Conservation (phyloP, 2,113 vertebrate species). For the Stegostoma tigrinum region DNA sequence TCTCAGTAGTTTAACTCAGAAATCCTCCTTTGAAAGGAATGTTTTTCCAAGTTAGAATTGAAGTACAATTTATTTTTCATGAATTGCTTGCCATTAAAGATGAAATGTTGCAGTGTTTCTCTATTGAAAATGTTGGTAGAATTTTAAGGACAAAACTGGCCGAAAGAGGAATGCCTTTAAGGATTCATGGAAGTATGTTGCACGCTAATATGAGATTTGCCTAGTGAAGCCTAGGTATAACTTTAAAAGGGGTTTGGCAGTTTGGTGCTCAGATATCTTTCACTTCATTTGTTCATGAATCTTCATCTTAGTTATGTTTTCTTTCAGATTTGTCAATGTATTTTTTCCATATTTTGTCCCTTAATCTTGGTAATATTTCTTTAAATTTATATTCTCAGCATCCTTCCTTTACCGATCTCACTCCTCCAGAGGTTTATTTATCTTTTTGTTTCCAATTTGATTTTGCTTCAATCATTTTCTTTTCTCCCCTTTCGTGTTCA, state of each 20-base stretch:
- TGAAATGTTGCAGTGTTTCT: not conserved
- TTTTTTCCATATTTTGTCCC: not conserved
- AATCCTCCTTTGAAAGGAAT: not conserved
- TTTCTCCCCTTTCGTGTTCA: constrained; percentile 7
- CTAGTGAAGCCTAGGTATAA: not conserved
- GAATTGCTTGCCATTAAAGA: not conserved
- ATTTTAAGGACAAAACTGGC: not conserved
- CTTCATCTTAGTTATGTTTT: not conserved
- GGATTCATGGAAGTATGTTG: not conserved
- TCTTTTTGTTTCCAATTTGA: not conserved
- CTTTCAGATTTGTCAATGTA: not conserved
- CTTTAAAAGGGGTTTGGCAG: not conserved
- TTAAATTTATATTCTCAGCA: not conserved
- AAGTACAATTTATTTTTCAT: not conserved
- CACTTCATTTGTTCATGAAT: not conserved
- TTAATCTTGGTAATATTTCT: not conserved
- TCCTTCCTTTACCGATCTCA: not conserved
- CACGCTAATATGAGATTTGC: not conserved
- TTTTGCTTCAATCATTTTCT: not conserved
- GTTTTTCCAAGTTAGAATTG: not conserved
- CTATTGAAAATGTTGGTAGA: not conserved
- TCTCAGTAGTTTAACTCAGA: not conserved
- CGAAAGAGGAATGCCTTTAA: not conserved
- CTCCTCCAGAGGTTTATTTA: not conserved
- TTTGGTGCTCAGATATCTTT: not conserved